phyloP scores from a whole-genome alignment of 2,888 invertebrate species.

The Apodemia zela region DNA sequence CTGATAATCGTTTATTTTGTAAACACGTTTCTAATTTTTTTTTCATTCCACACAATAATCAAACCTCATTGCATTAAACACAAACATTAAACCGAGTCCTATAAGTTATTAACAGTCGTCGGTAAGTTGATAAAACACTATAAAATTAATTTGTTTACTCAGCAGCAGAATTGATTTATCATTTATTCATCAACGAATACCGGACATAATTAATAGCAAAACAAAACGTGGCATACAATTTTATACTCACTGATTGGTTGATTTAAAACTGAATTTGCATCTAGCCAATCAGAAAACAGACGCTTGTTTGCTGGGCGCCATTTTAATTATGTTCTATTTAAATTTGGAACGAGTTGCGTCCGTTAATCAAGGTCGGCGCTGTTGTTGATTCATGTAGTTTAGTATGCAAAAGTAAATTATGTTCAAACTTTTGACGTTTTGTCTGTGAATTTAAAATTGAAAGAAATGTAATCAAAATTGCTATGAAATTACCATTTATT shows the following conservation, averaged over 20 bases:
- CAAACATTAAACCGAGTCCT: neutral
- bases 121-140: slow-evolving; percentile 22
- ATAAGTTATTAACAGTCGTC: neutral
- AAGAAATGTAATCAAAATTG: neutral
- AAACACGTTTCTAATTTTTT: no score
- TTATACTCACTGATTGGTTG: slow-evolving; percentile 6
- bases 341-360: slow-evolving; percentile 22
- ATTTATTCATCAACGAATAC: slow-evolving; percentile 28
- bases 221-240: slow-evolving; percentile 4
- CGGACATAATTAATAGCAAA: slow-evolving; percentile 28
- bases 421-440: slow-evolving; percentile 3
- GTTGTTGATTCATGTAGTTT: slow-evolving; percentile 8
- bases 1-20: no score
- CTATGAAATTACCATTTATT: neutral
- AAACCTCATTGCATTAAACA: neutral
- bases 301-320: slow-evolving; percentile 21
- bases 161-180: slow-evolving; percentile 29
- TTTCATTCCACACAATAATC: neutral
- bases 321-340: slow-evolving; percentile 26
- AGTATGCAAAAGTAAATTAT: slow-evolving; percentile 14
- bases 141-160: slow-evolving; percentile 30
- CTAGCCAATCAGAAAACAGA: slow-evolving; percentile 18
- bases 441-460: slow-evolving; percentile 9
- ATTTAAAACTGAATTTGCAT: slow-evolving; percentile 16
- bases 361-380: slow-evolving; percentile 17